A percentile compares a stretch with the other conserved stretches of the same genome.
Evolutionary conservation across 2,888 invertebrate species (phyloP).

Genomic region (Suillia variegata): DNA sequence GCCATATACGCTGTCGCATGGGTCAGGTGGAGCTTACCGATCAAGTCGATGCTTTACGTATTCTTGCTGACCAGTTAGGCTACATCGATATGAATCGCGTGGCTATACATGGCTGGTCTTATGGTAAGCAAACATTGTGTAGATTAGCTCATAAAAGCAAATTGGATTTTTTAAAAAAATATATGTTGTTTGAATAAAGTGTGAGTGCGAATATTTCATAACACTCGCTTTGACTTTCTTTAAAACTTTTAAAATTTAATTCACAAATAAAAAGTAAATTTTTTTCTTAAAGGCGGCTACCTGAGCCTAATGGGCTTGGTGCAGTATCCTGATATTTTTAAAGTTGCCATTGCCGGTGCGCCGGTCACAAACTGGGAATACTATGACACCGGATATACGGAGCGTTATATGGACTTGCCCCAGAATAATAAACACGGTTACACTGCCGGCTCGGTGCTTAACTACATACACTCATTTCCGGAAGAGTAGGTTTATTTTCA

Average conservation of each 20-base stretch:
- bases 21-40: slow-evolving; percentile 93
- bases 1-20: slow-evolving; percentile 86
- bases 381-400: slow-evolving; percentile 99
- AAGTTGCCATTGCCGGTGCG: slow-evolving; percentile 95
- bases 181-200: background rate
- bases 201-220: background rate
- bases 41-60: slow-evolving; percentile 91
- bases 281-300: slow-evolving; percentile 74
- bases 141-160: no score
- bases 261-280: no score
- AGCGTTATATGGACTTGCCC: slow-evolving; percentile 93
- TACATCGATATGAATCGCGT: slow-evolving; percentile 91
- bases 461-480: slow-evolving; percentile 85
- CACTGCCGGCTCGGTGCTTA: slow-evolving; percentile 81
- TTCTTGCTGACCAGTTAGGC: slow-evolving; percentile 80
- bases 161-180: background rate
- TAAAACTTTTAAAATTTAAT: no score
- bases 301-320: slow-evolving; percentile 92
- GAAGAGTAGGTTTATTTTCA: slow-evolving; percentile 73
- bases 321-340: slow-evolving; percentile 90
- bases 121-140: no score
- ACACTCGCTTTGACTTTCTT: background rate
- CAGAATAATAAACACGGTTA: slow-evolving; percentile 79
- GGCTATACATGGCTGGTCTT: slow-evolving; percentile 98
- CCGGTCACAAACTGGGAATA: slow-evolving; percentile 97